phyloP scores from a whole-genome alignment of 2,113 vertebrate genomes.

The Calyptommatus sinebrachiatus region DNA sequence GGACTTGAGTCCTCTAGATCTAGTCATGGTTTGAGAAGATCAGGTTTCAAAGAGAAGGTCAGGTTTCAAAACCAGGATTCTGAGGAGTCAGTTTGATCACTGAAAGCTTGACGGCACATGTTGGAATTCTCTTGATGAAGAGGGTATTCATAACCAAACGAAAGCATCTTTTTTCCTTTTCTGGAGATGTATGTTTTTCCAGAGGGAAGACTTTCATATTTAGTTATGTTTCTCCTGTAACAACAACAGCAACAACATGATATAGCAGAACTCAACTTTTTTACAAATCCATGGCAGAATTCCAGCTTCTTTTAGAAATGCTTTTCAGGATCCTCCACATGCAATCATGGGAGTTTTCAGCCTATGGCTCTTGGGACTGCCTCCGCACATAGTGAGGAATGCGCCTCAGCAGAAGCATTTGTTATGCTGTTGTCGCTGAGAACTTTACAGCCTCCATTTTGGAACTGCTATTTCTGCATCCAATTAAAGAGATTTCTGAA shows the following conservation, averaged over 20 bases:
- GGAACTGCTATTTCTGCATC: no score
- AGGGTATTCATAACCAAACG: conserved; percentile 88
- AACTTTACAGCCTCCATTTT: no score
- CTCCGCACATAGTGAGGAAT: no score
- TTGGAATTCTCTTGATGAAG: conserved; percentile 96
- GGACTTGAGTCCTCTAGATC: conserved; percentile 28
- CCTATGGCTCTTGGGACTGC: background rate
- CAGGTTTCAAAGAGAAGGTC: conserved; percentile 25
- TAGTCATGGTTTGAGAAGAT: conserved; percentile 25
- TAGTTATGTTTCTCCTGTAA: conserved; percentile 77
- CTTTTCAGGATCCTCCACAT: background rate
- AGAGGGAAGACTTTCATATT: conserved; percentile 82
- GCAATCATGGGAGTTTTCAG: background rate
- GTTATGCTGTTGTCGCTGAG: background rate
- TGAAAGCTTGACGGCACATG: conserved; percentile 90
- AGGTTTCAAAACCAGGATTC: conserved; percentile 72
- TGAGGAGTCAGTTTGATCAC: conserved; percentile 55
- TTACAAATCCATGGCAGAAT: background rate
- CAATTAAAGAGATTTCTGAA: no score
- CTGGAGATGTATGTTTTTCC: conserved; percentile 73
- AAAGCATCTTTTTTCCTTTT: conserved; percentile 65
- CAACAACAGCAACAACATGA: conserved; percentile 1
- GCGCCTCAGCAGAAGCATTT: no score
- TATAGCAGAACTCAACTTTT: background rate
- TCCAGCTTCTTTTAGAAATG: background rate